Percentiles rank a stretch among this genome's conserved stretches.
Evolutionary conservation across 2,888 invertebrate genomes (phyloP).

Genomic region (Hirtodrosophila cameraria): DNA sequence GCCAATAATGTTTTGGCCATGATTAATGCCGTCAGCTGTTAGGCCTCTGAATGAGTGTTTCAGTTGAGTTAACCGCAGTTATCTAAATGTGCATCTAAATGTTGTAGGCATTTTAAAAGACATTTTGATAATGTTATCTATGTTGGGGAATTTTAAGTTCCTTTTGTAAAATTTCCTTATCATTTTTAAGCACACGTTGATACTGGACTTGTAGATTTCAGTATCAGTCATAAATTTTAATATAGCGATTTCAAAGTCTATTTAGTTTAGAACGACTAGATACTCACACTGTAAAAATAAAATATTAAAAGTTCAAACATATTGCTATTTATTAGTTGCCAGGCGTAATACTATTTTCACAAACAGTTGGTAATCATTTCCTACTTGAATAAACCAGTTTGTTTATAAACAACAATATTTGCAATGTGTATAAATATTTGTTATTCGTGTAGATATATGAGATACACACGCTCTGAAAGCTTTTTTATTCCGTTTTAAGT

Average conservation of each 20-base stretch:
- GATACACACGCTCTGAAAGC: slow-evolving; percentile 6
- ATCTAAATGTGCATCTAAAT: slow-evolving; percentile 7
- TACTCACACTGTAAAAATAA: too few relatives aligned
- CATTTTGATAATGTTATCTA: slow-evolving; percentile 26
- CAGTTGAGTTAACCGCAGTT: slow-evolving; percentile 5
- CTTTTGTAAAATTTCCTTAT: slow-evolving; percentile 47
- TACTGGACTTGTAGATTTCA: slow-evolving; percentile 36
- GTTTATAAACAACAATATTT: slow-evolving; percentile 63
- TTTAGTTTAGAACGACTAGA: not conserved
- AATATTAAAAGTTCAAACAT: not conserved
- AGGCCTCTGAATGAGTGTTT: not conserved
- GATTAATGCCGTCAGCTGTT: slow-evolving; percentile 45
- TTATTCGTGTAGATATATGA: too few relatives aligned
- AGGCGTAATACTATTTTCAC: slow-evolving; percentile 21
- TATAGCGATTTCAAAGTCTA: slow-evolving; percentile 1
- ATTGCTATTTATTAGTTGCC: slow-evolving; percentile 30
- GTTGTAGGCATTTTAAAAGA: not conserved
- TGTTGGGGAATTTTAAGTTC: slow-evolving; percentile 9
- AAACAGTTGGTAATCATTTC: slow-evolving; percentile 45
- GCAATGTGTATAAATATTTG: too few relatives aligned
- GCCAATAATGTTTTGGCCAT: slow-evolving; percentile 11
- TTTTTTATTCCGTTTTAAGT: not conserved
- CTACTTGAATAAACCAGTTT: slow-evolving; percentile 54
- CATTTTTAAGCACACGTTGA: slow-evolving; percentile 37
- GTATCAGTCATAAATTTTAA: slow-evolving; percentile 47